Conservation (phyloP, 2,888 invertebrate genomes). For the Stratiomys singularior region DNA sequence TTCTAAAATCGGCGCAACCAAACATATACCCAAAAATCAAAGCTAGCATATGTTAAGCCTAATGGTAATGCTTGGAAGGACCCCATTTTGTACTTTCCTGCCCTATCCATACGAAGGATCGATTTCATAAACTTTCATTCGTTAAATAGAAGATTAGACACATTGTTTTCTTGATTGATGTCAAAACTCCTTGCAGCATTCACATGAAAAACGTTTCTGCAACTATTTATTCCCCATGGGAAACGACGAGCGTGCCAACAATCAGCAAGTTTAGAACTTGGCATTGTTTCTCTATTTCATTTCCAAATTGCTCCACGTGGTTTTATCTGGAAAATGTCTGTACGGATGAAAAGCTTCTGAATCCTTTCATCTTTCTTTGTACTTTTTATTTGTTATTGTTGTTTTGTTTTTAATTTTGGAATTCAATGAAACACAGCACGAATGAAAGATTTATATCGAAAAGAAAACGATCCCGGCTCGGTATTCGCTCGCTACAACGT, state of each 20-base stretch:
- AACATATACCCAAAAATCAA: too few species aligned
- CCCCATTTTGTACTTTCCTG: too few species aligned
- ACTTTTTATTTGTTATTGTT: neutral
- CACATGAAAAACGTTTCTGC: neutral
- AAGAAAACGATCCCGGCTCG: neutral
- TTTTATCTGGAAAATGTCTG: neutral
- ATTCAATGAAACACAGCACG: neutral
- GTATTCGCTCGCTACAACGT: neutral
- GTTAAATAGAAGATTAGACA: too few species aligned
- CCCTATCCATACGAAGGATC: too few species aligned
- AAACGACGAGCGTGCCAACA: neutral
- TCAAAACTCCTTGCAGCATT: too few species aligned
- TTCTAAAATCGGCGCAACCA: too few species aligned
- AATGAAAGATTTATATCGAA: neutral
- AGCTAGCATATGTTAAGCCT: too few species aligned
- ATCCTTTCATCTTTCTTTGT: constrained; percentile 4
- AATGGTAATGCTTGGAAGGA: too few species aligned
- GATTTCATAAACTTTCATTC: too few species aligned
- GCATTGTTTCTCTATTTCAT: neutral
- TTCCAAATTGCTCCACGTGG: constrained; percentile 33
- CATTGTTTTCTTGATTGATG: too few species aligned
- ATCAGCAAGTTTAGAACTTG: constrained; percentile 1
- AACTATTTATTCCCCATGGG: neutral
- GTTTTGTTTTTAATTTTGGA: too few species aligned
- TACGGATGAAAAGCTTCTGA: neutral